These are phyloP conservation scores for Sarcophaga bullata DNA, from an alignment of 1,140 invertebrate genomes.

Conservation along the genomic window DNA sequence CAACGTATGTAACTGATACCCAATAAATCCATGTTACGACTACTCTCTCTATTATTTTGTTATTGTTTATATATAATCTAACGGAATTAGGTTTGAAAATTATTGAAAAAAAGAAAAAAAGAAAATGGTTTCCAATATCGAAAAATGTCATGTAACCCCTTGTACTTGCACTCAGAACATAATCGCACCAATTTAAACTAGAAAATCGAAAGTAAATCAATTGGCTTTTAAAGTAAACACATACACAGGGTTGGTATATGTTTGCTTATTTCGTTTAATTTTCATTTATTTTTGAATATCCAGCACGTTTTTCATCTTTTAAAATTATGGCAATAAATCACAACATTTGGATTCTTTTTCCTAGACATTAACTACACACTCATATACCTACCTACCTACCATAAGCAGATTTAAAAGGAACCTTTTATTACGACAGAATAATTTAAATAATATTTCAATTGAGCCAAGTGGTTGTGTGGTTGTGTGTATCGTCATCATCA, in stretches of 20 bases:
- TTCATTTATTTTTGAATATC: background rate
- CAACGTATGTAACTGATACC: slow-evolving; percentile 34
- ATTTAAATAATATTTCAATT: slow-evolving; percentile 38
- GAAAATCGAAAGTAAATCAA: slow-evolving; percentile 64
- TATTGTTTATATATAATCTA: slow-evolving; percentile 30
- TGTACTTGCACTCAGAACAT: background rate
- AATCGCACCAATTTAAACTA: slow-evolving; percentile 56
- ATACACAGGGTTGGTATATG: slow-evolving; percentile 11
- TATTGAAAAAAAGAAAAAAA: background rate
- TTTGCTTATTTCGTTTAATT: no score
- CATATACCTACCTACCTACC: background rate
- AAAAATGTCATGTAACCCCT: background rate
- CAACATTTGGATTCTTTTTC: slow-evolving; percentile 26
- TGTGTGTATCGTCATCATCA: background rate
- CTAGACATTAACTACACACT: background rate
- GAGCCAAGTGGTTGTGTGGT: background rate
- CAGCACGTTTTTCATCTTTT: slow-evolving; percentile 37
- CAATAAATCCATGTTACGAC: background rate
- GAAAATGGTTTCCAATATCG: background rate
- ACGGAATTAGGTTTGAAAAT: slow-evolving; percentile 35
- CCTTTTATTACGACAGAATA: background rate
- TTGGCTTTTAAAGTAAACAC: slow-evolving; percentile 43
- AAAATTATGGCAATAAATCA: slow-evolving; percentile 42
- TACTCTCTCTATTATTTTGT: background rate
- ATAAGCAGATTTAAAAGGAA: background rate